Base-by-base conservation (phyloP, 2,113 vertebrate species). In the Nesogale talazaci region DNA sequence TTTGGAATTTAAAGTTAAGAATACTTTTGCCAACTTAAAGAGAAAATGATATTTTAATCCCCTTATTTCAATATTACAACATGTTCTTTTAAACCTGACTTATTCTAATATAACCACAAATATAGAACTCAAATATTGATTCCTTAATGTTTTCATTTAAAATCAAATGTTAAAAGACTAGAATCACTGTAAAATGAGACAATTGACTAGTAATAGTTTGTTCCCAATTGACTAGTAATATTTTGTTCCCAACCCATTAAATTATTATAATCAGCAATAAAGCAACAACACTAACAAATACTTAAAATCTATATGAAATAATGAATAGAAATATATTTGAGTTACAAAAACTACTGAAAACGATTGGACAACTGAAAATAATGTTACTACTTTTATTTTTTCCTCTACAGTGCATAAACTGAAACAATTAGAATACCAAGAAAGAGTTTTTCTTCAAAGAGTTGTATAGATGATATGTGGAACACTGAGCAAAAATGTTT, bases 1-100 rank as follows among this genome's bases (percentile, higher is more conserved):
- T 61, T 76, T 79, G 70, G n/a, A 88, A 92, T 52, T 83, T 93
- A 61, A 92, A 95, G 91, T 86, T 56, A 92, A 76, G 19, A 86
- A 56, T 61, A 77, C 19, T 86, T 94, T 92, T 92, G 36, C 16
- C 19, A 92, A 59, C 92, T 90, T 38, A 90, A 94, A 90, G 31
- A 79, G 78, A 88, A 70, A 89, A 63, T 27, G 34, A 72, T 34
- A 72, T 72, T 72, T 72, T 36, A 72, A 36, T n/a, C 4, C 19
- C 34, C n/a, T 72, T 72, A 22, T 72, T 91, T 87, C 38, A 86
- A 14, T 57, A 80, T 80, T 27, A 56, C 34, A 91, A 80, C 80
- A 42, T 75, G 6, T 90, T 75, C 31, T 83, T 76, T 69, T 78
- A 94, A 72, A 65, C 61, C 82, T 57, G 38, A 94, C 79, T 42